Evolutionary conservation across 1,140 invertebrate genomes (phyloP).

Genomic region (Atta texana): DNA sequence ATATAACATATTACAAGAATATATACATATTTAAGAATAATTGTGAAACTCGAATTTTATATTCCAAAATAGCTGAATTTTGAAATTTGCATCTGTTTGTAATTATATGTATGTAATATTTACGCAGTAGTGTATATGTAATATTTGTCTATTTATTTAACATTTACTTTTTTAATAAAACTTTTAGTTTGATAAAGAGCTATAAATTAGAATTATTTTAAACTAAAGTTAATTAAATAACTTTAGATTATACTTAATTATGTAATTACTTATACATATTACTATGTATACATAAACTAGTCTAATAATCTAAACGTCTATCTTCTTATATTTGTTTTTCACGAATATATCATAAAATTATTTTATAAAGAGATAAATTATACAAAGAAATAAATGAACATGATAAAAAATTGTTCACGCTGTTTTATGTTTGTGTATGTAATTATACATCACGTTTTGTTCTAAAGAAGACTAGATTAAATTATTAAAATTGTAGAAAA

Average conservation of each 20-base stretch:
- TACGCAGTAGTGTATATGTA: not conserved
- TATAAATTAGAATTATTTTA: not conserved
- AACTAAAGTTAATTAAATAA: not conserved
- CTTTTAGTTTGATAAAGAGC: not conserved
- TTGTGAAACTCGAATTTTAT: not conserved
- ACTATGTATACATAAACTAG: not conserved
- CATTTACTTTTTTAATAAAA: not conserved
- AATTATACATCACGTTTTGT: not conserved
- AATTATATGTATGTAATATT: too few species aligned
- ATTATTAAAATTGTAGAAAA: slow-evolving; percentile 24
- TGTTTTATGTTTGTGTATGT: not conserved
- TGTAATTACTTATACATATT: not conserved
- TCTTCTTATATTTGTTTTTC: not conserved
- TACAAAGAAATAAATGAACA: not conserved
- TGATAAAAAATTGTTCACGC: slow-evolving; percentile 22
- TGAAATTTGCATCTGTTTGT: not conserved
- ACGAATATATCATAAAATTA: not conserved
- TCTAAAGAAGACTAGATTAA: slow-evolving; percentile 2
- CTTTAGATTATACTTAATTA: not conserved
- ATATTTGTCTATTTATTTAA: not conserved
- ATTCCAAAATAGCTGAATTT: not conserved
- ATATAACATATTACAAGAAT: not conserved
- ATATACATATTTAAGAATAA: not conserved
- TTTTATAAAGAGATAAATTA: slow-evolving; percentile 3
- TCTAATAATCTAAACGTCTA: not conserved